A percentile compares a stretch with the other conserved stretches of the same genome.
Evolutionary conservation across 2,797 vertebrate species (phyloP).

Genomic region (Malacoctenus gilli): DNA sequence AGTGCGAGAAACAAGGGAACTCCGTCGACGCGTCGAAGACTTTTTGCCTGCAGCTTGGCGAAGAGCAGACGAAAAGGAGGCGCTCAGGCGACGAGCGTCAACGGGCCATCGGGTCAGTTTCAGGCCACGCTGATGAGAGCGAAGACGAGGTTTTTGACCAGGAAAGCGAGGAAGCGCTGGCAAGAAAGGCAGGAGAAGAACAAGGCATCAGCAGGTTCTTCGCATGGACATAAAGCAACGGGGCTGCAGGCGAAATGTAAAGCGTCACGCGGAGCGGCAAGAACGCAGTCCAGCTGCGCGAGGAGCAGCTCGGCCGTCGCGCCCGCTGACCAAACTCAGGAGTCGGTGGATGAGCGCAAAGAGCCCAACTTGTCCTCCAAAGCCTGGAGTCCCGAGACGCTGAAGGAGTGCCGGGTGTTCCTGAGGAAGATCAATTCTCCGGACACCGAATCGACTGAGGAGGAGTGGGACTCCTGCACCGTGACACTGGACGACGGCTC

Average conservation of each 20-base stretch:
- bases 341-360: slow-evolving; percentile 59
- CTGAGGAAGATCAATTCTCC: slow-evolving; percentile 92
- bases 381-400: slow-evolving; percentile 86
- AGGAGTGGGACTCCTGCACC: slow-evolving; percentile 80
- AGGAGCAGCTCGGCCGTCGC: slow-evolving; percentile 26
- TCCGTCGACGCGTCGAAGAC: slow-evolving; percentile 39
- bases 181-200: slow-evolving; percentile 41
- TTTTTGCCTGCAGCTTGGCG: slow-evolving; percentile 48
- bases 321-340: slow-evolving; percentile 70
- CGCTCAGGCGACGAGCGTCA: slow-evolving; percentile 32
- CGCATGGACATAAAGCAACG: slow-evolving; percentile 26
- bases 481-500: slow-evolving; percentile 80
- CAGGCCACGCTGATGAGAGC: slow-evolving; percentile 67
- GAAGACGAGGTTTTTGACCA: slow-evolving; percentile 71
- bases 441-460: slow-evolving; percentile 79
- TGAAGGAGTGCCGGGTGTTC: slow-evolving; percentile 96
- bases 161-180: slow-evolving; percentile 51
- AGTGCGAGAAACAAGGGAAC: slow-evolving; percentile 71
- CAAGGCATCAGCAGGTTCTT: slow-evolving; percentile 12
- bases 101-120: slow-evolving; percentile 55
- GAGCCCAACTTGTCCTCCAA: slow-evolving; percentile 77
- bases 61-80: slow-evolving; percentile 8
- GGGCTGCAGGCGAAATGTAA: slow-evolving; percentile 41
- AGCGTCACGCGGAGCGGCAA: slow-evolving; percentile 35
- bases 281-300: slow-evolving; percentile 41